Conservation (phyloP, 2,113 vertebrate species). For the Chauna torquata region DNA sequence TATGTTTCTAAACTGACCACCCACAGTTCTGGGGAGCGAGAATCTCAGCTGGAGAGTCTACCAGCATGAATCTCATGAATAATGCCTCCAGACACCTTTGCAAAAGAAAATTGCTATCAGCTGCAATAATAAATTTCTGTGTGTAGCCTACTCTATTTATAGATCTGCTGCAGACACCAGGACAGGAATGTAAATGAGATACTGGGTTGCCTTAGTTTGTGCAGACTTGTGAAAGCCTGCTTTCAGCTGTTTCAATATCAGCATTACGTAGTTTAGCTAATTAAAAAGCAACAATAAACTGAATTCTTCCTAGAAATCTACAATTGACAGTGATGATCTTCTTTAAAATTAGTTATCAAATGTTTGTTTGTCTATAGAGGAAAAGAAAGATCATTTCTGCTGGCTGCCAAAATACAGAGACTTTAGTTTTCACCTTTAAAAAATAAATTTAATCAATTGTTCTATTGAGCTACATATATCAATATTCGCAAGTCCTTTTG, state of each 20-base stretch:
- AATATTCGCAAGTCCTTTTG: not conserved
- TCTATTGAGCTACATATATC: not conserved
- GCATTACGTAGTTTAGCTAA: not conserved
- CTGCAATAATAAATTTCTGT: conserved; percentile 66
- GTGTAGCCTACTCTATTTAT: conserved; percentile 68
- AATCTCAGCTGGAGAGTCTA: conserved; percentile 60
- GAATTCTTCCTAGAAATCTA: not conserved
- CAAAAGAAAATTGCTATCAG: conserved; percentile 64
- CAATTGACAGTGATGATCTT: not conserved
- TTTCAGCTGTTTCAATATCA: conserved; percentile 7
- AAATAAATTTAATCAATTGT: not conserved
- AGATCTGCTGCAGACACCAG: conserved; percentile 16
- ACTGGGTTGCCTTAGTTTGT: not conserved
- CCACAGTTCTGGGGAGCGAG: conserved; percentile 29
- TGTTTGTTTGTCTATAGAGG: not conserved
- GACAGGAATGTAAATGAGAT: conserved; percentile 50
- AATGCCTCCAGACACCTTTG: conserved; percentile 65
- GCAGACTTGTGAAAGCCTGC: not conserved
- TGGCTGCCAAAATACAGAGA: not conserved
- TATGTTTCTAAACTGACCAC: conserved; percentile 61
- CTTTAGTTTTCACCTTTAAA: not conserved
- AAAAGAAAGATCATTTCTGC: not conserved
- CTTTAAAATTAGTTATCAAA: not conserved
- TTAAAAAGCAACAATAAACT: not conserved
- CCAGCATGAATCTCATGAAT: conserved; percentile 65